Evolutionary conservation across 1,140 invertebrate species (phyloP), one percentile per base, ranked within the genome.

Genomic region (Heliothis subflexa): DNA sequence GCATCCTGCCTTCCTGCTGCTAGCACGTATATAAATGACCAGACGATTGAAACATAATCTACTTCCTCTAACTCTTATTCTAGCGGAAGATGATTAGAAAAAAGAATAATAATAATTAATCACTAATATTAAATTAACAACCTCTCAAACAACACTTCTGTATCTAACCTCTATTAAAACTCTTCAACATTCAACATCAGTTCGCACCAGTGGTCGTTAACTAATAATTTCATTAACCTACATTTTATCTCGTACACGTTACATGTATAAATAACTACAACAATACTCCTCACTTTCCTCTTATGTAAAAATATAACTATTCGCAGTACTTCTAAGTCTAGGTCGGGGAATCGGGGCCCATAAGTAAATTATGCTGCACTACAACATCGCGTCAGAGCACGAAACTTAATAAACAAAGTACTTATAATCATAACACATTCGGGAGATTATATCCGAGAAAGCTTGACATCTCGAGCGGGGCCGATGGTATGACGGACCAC

Each of bases 151-250:
- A 93, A 91, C 91, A 78, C 79, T 79, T 85, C 86, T 85, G 73
- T 85, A 78, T 85, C 91, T 93, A 94, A 94, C 91, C 91, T 83
- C 88, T 91, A 92, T 92, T 90, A 93, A 93, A 93, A 91, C 88
- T 93, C 90, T 87, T 93, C 92, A 94, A 94, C 87, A 81, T 92
- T 94, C 89, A 94, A 94, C 93, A 93, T 91, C 90, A 92, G 88
- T 93, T 90, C 91, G 93, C 93, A 94, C 93, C 91, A 93, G 84
- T 92, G 89, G 86, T 93, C 88, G 87, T 93, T 92, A 87, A 88
- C 88, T 86, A 88, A 81, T 85, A 84, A 91, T 85, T 87, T 77
- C 25, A 86, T 88, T 91, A 90, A n/a, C 74, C 85, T 93, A 91
- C 71, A 86, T 79, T 84, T 85, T 78, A 68, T 50, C 18, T 50